phyloP scores from a whole-genome alignment of 2,113 vertebrate genomes.

The Periophthalmodon schlosseri region DNA sequence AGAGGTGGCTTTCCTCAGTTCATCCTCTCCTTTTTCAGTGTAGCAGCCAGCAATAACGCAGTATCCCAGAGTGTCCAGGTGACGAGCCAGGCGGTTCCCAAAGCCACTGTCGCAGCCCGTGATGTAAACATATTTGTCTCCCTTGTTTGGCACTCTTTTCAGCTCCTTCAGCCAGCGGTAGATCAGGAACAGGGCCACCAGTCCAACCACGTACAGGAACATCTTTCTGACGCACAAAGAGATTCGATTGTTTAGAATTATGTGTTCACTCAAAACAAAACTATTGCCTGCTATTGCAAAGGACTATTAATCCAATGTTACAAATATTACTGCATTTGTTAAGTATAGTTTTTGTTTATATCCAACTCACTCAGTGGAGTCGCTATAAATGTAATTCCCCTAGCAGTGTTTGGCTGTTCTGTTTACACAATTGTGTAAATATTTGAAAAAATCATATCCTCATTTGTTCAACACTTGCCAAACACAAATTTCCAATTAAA shows the following conservation, averaged over 20 bases:
- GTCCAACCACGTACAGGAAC: slow-evolving; percentile 52
- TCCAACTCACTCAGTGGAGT: too few species aligned
- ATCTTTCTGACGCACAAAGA: slow-evolving; percentile 50
- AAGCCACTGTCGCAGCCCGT: slow-evolving; percentile 70
- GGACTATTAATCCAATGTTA: too few species aligned
- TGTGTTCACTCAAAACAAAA: background rate
- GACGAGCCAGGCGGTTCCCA: slow-evolving; percentile 76
- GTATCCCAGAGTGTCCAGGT: slow-evolving; percentile 78
- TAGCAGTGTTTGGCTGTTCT: too few species aligned
- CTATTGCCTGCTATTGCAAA: too few species aligned
- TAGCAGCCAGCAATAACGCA: slow-evolving; percentile 75
- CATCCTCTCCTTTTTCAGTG: slow-evolving; percentile 73
- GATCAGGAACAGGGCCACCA: slow-evolving; percentile 51
- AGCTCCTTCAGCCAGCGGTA: slow-evolving; percentile 69
- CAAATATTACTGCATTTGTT: too few species aligned
- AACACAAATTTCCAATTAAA: too few species aligned
- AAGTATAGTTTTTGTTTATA: too few species aligned
- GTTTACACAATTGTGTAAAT: too few species aligned
- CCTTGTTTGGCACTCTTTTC: slow-evolving; percentile 59
- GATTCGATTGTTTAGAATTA: background rate
- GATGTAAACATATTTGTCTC: slow-evolving; percentile 75
- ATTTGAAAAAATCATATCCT: too few species aligned
- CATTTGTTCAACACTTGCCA: too few species aligned
- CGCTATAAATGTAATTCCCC: too few species aligned
- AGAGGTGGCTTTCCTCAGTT: slow-evolving; percentile 68